These are phyloP conservation scores for Dinocampus coccinellae DNA, from an alignment of 2,888 invertebrate genomes.

Conservation along the genomic window DNA sequence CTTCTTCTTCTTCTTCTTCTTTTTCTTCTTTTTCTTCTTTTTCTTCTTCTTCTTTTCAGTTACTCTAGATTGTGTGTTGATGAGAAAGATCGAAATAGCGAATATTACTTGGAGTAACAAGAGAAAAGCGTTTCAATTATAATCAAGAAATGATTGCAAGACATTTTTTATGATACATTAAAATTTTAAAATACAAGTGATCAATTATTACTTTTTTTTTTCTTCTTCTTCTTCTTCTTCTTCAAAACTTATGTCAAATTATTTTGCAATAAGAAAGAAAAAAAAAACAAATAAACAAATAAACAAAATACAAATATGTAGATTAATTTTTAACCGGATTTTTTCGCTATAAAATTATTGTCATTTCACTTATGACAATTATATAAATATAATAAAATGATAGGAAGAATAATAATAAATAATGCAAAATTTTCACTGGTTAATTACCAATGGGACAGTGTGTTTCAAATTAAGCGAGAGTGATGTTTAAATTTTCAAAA, in stretches of 20 bases:
- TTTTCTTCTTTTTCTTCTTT: too few relatives aligned
- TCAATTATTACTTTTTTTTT: neutral
- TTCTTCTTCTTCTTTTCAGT: neutral
- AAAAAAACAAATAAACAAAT: too few relatives aligned
- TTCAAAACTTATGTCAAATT: too few relatives aligned
- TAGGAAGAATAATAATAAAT: neutral
- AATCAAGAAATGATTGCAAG: neutral
- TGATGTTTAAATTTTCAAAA: neutral
- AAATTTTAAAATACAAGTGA: neutral
- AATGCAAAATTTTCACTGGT: neutral
- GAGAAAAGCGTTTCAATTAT: constrained; percentile 4
- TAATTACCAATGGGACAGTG: neutral
- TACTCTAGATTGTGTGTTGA: neutral
- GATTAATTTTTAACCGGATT: neutral
- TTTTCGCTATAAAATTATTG: neutral
- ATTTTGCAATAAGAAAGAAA: too few relatives aligned
- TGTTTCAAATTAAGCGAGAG: neutral
- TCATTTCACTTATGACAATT: neutral
- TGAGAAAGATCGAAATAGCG: constrained; percentile 9
- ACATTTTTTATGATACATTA: neutral
- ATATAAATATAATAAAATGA: too few relatives aligned
- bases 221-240: too few relatives aligned
- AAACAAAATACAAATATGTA: neutral
- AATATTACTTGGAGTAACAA: neutral
- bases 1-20: too few relatives aligned